Base-by-base conservation (phyloP, 2,113 vertebrate genomes). In the Gadus chalcogrammus region DNA sequence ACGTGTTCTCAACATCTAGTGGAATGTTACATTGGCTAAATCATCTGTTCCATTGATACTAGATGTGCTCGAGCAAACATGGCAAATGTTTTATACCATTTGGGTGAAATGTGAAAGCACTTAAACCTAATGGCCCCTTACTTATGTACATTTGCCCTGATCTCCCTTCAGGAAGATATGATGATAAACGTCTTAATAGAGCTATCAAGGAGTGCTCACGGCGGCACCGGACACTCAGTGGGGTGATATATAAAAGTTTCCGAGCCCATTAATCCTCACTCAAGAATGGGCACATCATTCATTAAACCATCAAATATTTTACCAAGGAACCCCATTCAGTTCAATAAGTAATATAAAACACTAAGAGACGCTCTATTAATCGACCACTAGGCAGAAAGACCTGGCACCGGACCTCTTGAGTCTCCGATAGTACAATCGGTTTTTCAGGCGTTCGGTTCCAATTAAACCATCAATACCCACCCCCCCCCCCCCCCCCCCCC, bases 291-390 rank as follows among this genome's bases (percentile, higher is more conserved):
- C 77, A 72, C 76, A 79, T 85, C 68, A 87, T 83, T 84, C 64
- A 85, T 87, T 81, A 84, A 74, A 85, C 80, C 77, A 85, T 86
- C 79, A 84, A 73, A 85, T 79, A 81, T 82, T 81, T 87, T 68
- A 79, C 70, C 70, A 52, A 75, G 60, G 69, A 84, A 72, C 56
- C 72, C 65, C 65, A 82, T 89, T 82, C 82, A 75, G 70, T 78
- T 66, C 68, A 65, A 64, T 78, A 74, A 86, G 80, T 79, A 77
- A 75, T 85, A 82, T 67, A 82, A 81, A 84, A 79, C 74, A 83
- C 74, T 76, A 59, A 38, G 35, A 79, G 67, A 72, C 52, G 75
- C 74, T 77, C 76, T 68, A 80, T 70, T 70, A 75, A 79, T 78
- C 81, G 59, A 70, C 71, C 56, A 61, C 79, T 79, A 65, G 82